Evolutionary conservation across 2,797 vertebrate genomes (phyloP), one percentile per base, ranked within the genome.

Genomic region (Dipus sagitta): DNA sequence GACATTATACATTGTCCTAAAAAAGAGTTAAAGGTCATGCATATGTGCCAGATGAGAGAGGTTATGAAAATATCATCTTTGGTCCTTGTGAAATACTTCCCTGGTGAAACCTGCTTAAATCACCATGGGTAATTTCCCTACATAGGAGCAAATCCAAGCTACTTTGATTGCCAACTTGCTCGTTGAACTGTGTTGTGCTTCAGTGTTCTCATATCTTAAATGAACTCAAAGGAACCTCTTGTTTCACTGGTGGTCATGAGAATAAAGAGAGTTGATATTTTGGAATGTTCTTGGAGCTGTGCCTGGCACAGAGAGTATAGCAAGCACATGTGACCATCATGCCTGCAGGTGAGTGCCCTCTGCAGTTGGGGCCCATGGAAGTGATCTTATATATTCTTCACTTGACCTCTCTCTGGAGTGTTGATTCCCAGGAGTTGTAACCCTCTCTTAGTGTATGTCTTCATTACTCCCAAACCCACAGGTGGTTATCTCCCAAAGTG

Each of bases 1-100:
- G 67, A 9, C 3, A 0, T 14, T 38, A 3, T 20, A 0, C 1
- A 2, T 4, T 71, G 24, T 20, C 23, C 2, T 9, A 47, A 26
- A 54, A 80, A 68, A 54, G 54, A 12, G 28, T 3, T 32, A 18
- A 14, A n/a, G 77, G 68, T 9, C 0, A 4, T 15, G 4, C 3
- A 9, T 9, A 1, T 28, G 21, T 23, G 0, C 13, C 7, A 28
- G 79, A 42, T 5, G 18, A 70, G 34, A 28, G 62, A 38, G 23
- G 28, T 3, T n/a, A 0, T 26, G 3, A 14, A 58, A 26, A 30
- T 20, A 6, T 8, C 14, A 21, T 38, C 20, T 23, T 2, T 4
- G 0, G 21, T 42, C 20, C 5, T 24, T 77, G 74, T 14, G 20
- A 42, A 75, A 15, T 54, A 24, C 28, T 23, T 24, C 18, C 23